Percentiles rank a stretch among this genome's conserved stretches.
phyloP scores from a whole-genome alignment of 1,140 invertebrate genomes.

The Streblospio benedicti region DNA sequence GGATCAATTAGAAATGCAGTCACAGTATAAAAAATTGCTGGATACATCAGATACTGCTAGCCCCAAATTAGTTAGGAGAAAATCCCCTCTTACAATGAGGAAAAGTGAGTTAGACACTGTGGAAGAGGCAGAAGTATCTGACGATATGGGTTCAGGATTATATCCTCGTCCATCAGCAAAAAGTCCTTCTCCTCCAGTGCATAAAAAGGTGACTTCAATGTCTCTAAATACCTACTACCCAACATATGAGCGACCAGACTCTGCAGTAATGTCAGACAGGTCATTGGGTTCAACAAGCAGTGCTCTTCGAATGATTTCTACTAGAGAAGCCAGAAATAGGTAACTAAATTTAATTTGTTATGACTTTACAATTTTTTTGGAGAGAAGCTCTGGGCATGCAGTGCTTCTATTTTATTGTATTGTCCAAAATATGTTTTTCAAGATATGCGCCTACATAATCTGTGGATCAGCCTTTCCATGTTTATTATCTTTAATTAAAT shows the following conservation, averaged over 20 bases:
- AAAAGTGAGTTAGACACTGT: too few species aligned
- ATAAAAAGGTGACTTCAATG: background rate
- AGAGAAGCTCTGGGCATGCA: background rate
- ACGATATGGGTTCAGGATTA: background rate
- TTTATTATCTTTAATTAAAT: too few species aligned
- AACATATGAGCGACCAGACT: background rate
- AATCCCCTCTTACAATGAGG: too few species aligned
- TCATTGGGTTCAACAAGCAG: slow-evolving; percentile 27
- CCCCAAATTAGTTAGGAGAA: too few species aligned
- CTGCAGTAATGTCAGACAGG: slow-evolving; percentile 28
- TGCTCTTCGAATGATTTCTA: slow-evolving; percentile 29
- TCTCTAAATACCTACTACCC: background rate
- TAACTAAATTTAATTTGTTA: slow-evolving; percentile 13
- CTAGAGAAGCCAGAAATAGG: slow-evolving; percentile 38
- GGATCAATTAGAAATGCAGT: background rate
- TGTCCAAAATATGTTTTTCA: background rate
- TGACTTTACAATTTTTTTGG: background rate
- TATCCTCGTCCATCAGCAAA: background rate
- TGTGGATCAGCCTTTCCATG: background rate
- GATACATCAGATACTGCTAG: too few species aligned
- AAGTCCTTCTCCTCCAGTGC: background rate
- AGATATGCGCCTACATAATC: background rate
- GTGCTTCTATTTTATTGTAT: background rate
- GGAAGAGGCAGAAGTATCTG: background rate
- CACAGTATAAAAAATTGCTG: background rate